Evolutionary conservation across 2,797 vertebrate genomes (phyloP).

Genomic region (Pseudomugil gertrudae): DNA sequence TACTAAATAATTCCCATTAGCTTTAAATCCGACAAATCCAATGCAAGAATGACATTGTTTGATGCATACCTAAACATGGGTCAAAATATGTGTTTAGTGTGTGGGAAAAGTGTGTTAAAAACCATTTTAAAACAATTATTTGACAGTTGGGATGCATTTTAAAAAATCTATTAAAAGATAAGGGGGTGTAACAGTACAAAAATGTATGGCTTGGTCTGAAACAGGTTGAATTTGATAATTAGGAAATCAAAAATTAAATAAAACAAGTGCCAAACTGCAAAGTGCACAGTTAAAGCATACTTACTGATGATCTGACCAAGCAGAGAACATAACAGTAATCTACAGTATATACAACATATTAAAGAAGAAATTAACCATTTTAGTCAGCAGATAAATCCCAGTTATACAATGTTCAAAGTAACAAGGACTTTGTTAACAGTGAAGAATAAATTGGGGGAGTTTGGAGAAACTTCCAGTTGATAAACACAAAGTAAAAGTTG

Average conservation of each 20-base stretch:
- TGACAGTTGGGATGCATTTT: conserved; percentile 22
- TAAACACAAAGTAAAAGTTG: neutral
- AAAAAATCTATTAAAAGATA: conserved; percentile 23
- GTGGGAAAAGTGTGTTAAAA: conserved; percentile 37
- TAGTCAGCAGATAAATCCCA: neutral
- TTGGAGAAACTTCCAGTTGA: neutral
- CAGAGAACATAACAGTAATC: neutral
- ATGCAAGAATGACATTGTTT: conserved; percentile 56
- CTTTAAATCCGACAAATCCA: conserved; percentile 56
- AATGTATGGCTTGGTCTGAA: neutral
- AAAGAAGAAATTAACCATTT: neutral
- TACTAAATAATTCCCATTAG: conserved; percentile 43
- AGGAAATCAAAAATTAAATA: too few species aligned
- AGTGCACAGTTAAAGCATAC: too few species aligned
- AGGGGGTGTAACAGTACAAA: conserved; percentile 33
- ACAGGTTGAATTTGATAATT: too few species aligned
- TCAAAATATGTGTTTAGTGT: conserved; percentile 70
- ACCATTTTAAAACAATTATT: conserved; percentile 39
- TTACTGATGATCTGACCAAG: too few species aligned
- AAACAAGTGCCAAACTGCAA: neutral
- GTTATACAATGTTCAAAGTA: neutral
- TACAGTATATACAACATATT: neutral
- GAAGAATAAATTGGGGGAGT: too few species aligned
- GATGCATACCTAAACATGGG: conserved; percentile 80
- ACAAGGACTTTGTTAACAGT: neutral